Percentiles rank a stretch among this genome's conserved stretches.
phyloP scores from a whole-genome alignment of 2,888 invertebrate species.

The Anarsia innoxiella region DNA sequence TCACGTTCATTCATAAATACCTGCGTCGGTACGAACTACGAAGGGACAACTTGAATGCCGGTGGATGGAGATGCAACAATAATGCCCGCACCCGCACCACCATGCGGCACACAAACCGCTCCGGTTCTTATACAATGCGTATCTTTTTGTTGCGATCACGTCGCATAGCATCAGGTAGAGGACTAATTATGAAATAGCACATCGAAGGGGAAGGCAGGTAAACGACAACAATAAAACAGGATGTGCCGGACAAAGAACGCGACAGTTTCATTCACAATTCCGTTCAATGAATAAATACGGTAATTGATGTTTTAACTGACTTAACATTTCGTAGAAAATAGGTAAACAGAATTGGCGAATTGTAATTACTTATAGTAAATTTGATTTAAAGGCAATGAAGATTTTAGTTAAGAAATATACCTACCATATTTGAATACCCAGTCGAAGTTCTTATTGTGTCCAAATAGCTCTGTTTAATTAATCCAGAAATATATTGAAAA shows the following conservation, averaged over 20 bases:
- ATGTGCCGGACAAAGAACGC: conserved; percentile 49
- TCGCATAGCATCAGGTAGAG: conserved; percentile 57
- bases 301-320: conserved; percentile 15
- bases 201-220: conserved; percentile 48
- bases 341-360: no score
- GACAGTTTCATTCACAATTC: conserved; percentile 47
- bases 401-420: no score
- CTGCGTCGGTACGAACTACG: conserved; percentile 37
- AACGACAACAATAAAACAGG: conserved; percentile 55
- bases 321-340: conserved; percentile 11
- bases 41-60: conserved; percentile 18
- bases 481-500: no score
- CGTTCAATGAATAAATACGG: conserved; percentile 24
- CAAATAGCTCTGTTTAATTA: no score
- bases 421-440: no score
- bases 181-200: conserved; percentile 56
- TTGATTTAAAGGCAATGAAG: no score
- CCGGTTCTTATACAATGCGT: conserved; percentile 52
- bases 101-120: conserved; percentile 44
- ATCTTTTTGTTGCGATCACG: conserved; percentile 59
- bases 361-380: no score
- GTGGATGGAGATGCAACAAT: conserved; percentile 37
- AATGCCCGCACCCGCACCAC: conserved; percentile 30
- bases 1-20: conserved; percentile 75
- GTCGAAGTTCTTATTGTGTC: no score